Base-by-base conservation (phyloP, 2,888 invertebrate species). In the Kuschelorhynchus macadamiae region DNA sequence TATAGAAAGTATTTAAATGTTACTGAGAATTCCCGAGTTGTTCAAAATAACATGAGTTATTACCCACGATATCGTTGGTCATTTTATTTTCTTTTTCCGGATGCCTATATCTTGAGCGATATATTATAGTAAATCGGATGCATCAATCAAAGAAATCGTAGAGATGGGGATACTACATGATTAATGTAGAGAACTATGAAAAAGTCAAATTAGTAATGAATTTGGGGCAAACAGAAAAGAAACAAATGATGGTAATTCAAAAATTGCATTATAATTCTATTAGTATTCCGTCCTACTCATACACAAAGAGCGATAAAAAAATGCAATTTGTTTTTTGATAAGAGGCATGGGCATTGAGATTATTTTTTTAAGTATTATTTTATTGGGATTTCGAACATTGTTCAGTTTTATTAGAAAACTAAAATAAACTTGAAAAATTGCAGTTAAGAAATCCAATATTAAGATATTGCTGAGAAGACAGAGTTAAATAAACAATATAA, bases 81-180 rank as follows among this genome's bases (percentile, higher is more conserved):
- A 53, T 52, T 46, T 63, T 55, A 55, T 53, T 63, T 63, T 14
- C 30, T 36, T 55, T 62, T 63, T 61, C 42, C 33, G 52, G 14
- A 52, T 41, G 39, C 41, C 32, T 61, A 52, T 63, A 53, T 53
- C 46, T 36, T 16, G 33, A 7, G 25, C 21, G 30, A 66, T 66
- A 59, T 41, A 61, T 67, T 67, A 60, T 61, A 39, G 39, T 36
- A 53, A 67, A 53, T 32, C 36, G 42, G 61, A 60, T 60, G 61
- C 46, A 67, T 67, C 60, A 61, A 67, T 67, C 67, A 67, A 44
- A 14, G 25, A 33, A 18, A 44, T 30, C 60, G 32, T 42, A 47
- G 46, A 50, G 50, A 67, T 44, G 60, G 60, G 55, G 61, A 67
- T 53, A 66, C 18, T 21, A 17, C 14, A 39, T 66, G 59, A 66